Evolutionary conservation across 2,797 vertebrate species (phyloP).

Genomic region (Buceros bicornis): DNA sequence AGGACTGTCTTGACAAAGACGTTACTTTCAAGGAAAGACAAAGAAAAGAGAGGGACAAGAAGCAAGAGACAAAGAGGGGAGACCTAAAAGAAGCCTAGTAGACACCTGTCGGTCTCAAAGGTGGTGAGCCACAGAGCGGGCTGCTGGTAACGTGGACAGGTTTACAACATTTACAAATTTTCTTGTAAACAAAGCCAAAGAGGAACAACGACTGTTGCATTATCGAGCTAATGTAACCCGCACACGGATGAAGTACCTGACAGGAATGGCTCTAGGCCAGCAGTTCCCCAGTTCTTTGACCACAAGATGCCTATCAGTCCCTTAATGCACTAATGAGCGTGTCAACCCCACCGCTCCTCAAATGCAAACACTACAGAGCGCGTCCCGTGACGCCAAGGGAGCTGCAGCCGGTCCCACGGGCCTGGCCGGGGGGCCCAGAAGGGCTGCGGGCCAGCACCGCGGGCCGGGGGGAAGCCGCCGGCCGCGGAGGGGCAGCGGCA

Average conservation of each 20-base stretch:
- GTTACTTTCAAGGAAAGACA: background rate
- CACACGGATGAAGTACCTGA: background rate
- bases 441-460: background rate
- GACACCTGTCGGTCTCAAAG: background rate
- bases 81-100: background rate
- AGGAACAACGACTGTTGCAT: background rate
- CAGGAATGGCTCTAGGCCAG: background rate
- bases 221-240: background rate
- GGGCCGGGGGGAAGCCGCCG: background rate
- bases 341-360: background rate
- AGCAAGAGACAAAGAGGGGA: background rate
- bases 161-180: background rate
- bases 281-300: constrained; percentile 8
- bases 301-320: constrained; percentile 9
- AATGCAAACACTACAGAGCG: background rate
- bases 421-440: background rate
- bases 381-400: fast-evolving
- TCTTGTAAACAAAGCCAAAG: background rate
- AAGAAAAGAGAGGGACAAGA: background rate
- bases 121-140: background rate
- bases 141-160: background rate
- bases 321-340: background rate
- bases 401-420: background rate
- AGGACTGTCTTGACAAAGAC: background rate
- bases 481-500: background rate